phyloP scores from a whole-genome alignment of 1,140 invertebrate species.

The Trichonephila clavipes region DNA sequence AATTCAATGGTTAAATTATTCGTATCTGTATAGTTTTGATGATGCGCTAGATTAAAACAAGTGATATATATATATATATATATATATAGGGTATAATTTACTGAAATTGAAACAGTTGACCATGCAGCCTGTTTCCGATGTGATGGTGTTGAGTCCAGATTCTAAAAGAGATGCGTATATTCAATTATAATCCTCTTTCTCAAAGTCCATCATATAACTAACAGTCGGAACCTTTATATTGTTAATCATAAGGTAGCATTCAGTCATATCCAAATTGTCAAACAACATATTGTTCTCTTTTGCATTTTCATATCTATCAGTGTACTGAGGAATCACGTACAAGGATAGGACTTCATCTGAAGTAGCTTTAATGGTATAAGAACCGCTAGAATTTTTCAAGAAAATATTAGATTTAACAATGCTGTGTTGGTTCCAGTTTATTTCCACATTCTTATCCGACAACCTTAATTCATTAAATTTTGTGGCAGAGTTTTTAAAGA shows the following conservation, averaged over 20 bases:
- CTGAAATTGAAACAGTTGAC: not conserved
- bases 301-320: conserved; percentile 20
- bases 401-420: conserved; percentile 28
- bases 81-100: conserved; percentile 19
- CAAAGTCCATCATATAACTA: conserved; percentile 45
- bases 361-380: not conserved
- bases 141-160: not conserved
- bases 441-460: not conserved
- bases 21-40: conserved; percentile 29
- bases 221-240: conserved; percentile 20
- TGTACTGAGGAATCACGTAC: conserved; percentile 20
- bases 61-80: too few species aligned
- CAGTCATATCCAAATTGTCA: conserved; percentile 48
- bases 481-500: too few species aligned
- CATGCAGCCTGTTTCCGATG: not conserved
- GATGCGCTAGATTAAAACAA: conserved; percentile 19
- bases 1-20: too few species aligned
- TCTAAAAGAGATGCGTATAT: not conserved
- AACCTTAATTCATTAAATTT: not conserved
- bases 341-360: conserved; percentile 47
- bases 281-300: not conserved
- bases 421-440: not conserved
- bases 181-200: not conserved
- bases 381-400: not conserved
- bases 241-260: conserved; percentile 5